Percentiles rank a stretch among this genome's conserved stretches.
These are phyloP conservation scores for Drosophila miranda DNA, from an alignment of 1,140 invertebrate species.

Conservation along the genomic window DNA sequence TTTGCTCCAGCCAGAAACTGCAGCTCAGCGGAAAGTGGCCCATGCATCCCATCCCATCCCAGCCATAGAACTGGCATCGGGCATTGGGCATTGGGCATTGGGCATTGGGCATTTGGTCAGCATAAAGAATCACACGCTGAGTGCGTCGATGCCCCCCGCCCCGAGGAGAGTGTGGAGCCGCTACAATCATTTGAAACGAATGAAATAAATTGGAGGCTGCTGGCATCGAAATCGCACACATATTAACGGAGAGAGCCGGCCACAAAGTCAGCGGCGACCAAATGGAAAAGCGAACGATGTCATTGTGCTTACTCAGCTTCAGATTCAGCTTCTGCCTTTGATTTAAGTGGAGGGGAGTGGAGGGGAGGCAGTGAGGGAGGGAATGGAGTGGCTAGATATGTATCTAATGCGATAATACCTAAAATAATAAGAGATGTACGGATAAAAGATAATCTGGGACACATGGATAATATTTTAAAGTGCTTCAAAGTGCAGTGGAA, in stretches of 20 bases:
- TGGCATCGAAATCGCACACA: not conserved
- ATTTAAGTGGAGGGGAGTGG: too few relatives aligned
- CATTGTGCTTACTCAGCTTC: too few relatives aligned
- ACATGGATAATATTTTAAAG: too few relatives aligned
- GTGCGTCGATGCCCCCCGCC: conserved; percentile 33
- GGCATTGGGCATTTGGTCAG: conserved; percentile 14
- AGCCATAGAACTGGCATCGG: not conserved
- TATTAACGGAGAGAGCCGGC: not conserved
- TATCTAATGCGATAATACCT: too few relatives aligned
- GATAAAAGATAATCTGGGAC: too few relatives aligned
- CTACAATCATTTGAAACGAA: conserved; percentile 18
- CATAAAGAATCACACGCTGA: conserved; percentile 63
- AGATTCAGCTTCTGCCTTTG: too few relatives aligned
- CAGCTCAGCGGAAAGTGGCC: conserved; percentile 13
- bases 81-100: not conserved
- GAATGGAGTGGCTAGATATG: too few relatives aligned
- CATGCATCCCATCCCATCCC: conserved; percentile 1
- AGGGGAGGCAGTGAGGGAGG: too few relatives aligned
- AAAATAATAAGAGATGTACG: too few relatives aligned
- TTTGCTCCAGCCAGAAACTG: conserved; percentile 12
- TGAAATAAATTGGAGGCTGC: conserved; percentile 50
- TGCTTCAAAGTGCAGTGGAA: too few relatives aligned
- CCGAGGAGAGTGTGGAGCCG: not conserved
- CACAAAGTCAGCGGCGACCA: too few relatives aligned
- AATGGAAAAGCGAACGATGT: too few relatives aligned